These are phyloP conservation scores for Sardinella longiceps DNA, from an alignment of 2,797 vertebrate species.

Conservation along the genomic window DNA sequence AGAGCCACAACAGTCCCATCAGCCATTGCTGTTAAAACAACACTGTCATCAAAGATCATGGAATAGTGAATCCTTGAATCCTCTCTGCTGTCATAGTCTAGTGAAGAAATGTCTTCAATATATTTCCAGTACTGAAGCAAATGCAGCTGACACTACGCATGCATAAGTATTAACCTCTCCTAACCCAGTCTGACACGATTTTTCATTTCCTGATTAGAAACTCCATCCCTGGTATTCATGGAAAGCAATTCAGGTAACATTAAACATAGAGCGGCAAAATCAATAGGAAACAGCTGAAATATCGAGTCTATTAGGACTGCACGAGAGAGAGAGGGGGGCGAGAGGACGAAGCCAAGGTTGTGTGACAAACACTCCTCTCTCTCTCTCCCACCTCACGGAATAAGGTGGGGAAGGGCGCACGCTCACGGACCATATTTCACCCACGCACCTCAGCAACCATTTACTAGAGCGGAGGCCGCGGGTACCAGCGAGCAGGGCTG, in stretches of 20 bases:
- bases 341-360: not conserved
- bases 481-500: not conserved
- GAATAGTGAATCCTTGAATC: no score
- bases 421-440: constrained; percentile 44
- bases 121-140: not conserved
- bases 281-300: constrained; percentile 31
- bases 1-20: not conserved
- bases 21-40: not conserved
- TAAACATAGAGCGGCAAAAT: constrained; percentile 36
- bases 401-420: constrained; percentile 34
- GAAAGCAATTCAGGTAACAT: constrained; percentile 30
- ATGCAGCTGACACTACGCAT: not conserved
- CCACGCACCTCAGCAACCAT: constrained; percentile 37
- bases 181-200: not conserved
- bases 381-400: constrained; percentile 37
- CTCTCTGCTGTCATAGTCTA: no score
- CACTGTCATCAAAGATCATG: no score
- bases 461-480: constrained; percentile 34
- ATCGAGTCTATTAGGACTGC: constrained; percentile 33
- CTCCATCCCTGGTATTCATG: not conserved
- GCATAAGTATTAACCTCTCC: not conserved
- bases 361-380: constrained; percentile 36
- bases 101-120: no score
- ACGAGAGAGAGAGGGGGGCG: not conserved
- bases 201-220: not conserved